phyloP scores from a whole-genome alignment of 2,113 vertebrate genomes.

The Forbesichthys agassizii region DNA sequence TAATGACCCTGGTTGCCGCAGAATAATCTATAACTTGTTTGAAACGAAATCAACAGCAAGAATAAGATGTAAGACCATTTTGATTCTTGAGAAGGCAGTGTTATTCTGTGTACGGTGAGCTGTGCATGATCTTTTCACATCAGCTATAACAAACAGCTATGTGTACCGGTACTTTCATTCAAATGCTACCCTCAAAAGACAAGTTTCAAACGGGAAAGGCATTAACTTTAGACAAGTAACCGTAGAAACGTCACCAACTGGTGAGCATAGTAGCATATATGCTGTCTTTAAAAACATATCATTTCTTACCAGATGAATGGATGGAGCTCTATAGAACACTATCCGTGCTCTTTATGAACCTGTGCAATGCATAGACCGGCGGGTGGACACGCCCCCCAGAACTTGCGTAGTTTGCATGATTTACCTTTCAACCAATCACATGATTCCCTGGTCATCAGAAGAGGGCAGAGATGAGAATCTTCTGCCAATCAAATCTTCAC shows the following conservation, averaged over 20 bases:
- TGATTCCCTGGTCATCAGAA: constrained; percentile 54
- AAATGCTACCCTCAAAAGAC: no score
- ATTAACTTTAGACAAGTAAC: not conserved
- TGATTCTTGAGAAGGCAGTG: no score
- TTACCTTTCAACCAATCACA: constrained; percentile 62
- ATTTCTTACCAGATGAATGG: constrained; percentile 45
- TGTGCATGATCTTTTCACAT: no score
- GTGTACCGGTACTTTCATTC: no score
- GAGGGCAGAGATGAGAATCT: constrained; percentile 51
- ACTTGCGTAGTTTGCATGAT: not conserved
- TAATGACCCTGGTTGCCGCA: no score
- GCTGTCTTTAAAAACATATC: no score
- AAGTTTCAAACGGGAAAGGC: no score
- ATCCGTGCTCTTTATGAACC: not conserved
- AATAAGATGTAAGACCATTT: no score
- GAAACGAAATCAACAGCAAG: no score
- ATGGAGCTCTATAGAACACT: not conserved
- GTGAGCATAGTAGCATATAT: not conserved
- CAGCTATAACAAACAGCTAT: no score
- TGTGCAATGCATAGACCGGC: not conserved
- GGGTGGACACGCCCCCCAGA: constrained; percentile 36
- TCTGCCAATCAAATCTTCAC: constrained; percentile 52
- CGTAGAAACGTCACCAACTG: not conserved
- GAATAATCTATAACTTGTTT: no score
- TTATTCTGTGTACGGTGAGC: no score